Base-by-base conservation (phyloP, 2,113 vertebrate species). In the Nothocercus nigrocapillus region DNA sequence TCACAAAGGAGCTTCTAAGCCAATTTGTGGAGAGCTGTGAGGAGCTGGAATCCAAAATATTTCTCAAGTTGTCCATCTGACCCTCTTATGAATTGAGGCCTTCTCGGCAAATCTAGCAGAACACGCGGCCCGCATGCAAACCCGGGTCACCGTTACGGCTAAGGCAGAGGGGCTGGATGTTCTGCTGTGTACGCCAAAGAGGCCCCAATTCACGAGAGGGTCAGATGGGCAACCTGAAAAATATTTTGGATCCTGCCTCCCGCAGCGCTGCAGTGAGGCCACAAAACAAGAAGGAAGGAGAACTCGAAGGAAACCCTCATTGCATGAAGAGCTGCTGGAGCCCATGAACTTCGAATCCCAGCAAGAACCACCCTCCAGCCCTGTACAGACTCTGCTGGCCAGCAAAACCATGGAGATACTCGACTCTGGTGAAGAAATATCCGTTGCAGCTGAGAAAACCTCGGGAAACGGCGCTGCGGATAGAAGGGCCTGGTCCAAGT, bases 1-100 rank as follows among this genome's bases (percentile, higher is more conserved):
- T 45, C 76, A 59, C 8, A 30, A 79, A 92, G 61, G 89, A 51
- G 34, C 40, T 92, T 83, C 59, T 63, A 42, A 90, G 62, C 42
- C 86, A 64, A 5, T 64, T 83, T 75, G 69, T 22, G 69, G 61
- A 92, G 85, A 88, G 69, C 56, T 88, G 56, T 3, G 7, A 89
- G 61, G 13, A 91, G 49, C 18, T 72, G 36, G 61, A 25, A 93
- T 32, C 45, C 28, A 51, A 90, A 75, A 30, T 47, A 59, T 66
- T 82, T 75, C 32, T 51, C 66, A 56, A 84, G 62, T 53, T 68
- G 77, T 62, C 85, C n/a, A 15, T 9, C 13, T 21, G 77, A 63
- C 30, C 11, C 25, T 63, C 34, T 18, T 30, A 8, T 15, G 42
- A 94, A 78, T 34, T 0, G 7, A 92, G 73, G 53, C 74, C 47